A percentile compares a stretch with the other conserved stretches of the same genome.
Conservation (phyloP, 2,888 invertebrate species). For the Hirudinaria manillensis region DNA sequence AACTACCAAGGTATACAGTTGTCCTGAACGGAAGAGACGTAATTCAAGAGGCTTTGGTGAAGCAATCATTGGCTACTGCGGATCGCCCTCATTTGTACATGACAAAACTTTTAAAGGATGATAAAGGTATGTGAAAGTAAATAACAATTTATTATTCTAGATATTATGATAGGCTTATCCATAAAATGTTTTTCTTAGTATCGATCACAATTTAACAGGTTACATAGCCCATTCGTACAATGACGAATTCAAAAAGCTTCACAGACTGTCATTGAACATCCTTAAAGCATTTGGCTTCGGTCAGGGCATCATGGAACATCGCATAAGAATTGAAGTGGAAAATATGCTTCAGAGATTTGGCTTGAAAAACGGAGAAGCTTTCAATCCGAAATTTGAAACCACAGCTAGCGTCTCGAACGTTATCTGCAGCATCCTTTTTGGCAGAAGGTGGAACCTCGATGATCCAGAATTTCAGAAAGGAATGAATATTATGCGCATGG, state of each 20-base stretch:
- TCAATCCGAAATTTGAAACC: constrained; percentile 8
- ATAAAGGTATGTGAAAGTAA: background rate
- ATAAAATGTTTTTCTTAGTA: too few relatives aligned
- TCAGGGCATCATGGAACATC: constrained; percentile 22
- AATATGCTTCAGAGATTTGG: constrained; percentile 16
- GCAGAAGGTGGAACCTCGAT: background rate
- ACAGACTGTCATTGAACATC: constrained; percentile 22
- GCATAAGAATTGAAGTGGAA: constrained; percentile 23
- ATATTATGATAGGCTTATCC: too few relatives aligned
- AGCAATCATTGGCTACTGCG: background rate
- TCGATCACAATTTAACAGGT: constrained; percentile 6
- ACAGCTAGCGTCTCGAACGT: constrained; percentile 24
- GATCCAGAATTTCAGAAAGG: constrained; percentile 11
- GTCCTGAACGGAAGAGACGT: background rate
- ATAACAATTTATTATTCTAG: too few relatives aligned
- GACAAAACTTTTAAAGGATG: background rate
- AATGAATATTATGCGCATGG: background rate
- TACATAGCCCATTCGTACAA: constrained; percentile 17
- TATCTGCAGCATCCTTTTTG: constrained; percentile 30
- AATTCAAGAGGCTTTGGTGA: constrained; percentile 12
- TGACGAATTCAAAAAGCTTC: constrained; percentile 26
- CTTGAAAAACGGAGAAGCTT: constrained; percentile 10
- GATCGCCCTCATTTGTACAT: background rate
- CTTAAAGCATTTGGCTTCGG: constrained; percentile 32
- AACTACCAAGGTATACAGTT: background rate